Evolutionary conservation across 2,888 invertebrate genomes (phyloP).

Genomic region (Callyntrura sp.): DNA sequence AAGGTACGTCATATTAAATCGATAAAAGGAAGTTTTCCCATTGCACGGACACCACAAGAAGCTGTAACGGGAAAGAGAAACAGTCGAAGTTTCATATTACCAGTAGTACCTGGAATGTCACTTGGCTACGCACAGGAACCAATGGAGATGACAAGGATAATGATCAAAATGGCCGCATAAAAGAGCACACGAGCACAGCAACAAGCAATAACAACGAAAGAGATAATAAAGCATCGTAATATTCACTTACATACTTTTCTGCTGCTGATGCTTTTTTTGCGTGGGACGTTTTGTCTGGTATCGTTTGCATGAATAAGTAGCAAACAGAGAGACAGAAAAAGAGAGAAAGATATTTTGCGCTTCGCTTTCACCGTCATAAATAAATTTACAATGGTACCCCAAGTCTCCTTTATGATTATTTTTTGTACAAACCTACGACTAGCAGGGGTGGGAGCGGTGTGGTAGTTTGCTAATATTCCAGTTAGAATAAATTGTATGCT

Average conservation of each 20-base stretch:
- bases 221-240: neutral
- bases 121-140: constrained; percentile 26
- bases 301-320: constrained; percentile 7
- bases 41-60: neutral
- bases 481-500: constrained; percentile 52
- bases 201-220: constrained; percentile 22
- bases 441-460: no score
- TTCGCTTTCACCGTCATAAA: constrained; percentile 26
- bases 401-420: constrained; percentile 2
- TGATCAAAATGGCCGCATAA: neutral
- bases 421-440: neutral
- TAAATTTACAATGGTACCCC: constrained; percentile 32
- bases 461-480: constrained; percentile 61
- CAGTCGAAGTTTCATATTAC: neutral
- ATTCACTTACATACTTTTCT: neutral
- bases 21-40: neutral
- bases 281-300: neutral
- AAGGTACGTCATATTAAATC: neutral
- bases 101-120: constrained; percentile 48
- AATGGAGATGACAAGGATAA: neutral
- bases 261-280: no score
- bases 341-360: constrained; percentile 28
- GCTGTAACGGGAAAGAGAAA: neutral
- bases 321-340: neutral
- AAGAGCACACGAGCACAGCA: no score